Evolutionary conservation across 2,113 vertebrate genomes (phyloP).

Genomic region (Psophia crepitans): DNA sequence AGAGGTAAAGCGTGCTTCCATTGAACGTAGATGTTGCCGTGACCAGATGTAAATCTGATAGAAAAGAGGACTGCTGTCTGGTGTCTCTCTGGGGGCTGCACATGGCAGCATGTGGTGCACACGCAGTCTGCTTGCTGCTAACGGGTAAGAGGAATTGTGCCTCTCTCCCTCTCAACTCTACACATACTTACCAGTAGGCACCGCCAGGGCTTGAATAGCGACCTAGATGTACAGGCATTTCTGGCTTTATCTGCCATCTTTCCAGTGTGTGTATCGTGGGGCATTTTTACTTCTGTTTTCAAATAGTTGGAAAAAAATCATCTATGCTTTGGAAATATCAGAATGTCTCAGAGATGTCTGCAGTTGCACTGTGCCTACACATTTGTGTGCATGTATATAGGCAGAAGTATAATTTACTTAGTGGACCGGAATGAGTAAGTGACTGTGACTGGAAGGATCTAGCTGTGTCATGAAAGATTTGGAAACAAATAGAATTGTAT

Average conservation of each 20-base stretch:
- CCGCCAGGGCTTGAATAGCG: neutral
- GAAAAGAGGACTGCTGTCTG: neutral
- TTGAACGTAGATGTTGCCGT: neutral
- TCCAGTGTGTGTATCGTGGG: neutral
- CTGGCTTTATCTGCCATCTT: neutral
- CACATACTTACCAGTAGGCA: neutral
- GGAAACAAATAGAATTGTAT: neutral
- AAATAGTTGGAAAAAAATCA: neutral
- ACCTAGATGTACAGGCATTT: neutral
- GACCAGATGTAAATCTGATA: neutral
- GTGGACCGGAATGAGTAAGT: neutral
- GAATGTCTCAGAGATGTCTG: neutral
- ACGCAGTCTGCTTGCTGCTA: neutral
- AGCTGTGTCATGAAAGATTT: neutral
- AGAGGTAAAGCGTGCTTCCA: neutral
- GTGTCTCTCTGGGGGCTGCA: neutral
- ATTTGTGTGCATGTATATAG: neutral
- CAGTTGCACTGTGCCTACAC: neutral
- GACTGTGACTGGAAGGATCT: neutral
- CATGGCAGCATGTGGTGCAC: fast-evolving
- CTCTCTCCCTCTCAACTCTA: neutral
- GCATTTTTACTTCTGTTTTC: neutral
- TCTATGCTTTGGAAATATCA: neutral
- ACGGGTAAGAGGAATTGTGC: neutral
- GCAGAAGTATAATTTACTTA: neutral